Conservation (phyloP, 2,888 invertebrate species). For the Napeogenes sylphis region DNA sequence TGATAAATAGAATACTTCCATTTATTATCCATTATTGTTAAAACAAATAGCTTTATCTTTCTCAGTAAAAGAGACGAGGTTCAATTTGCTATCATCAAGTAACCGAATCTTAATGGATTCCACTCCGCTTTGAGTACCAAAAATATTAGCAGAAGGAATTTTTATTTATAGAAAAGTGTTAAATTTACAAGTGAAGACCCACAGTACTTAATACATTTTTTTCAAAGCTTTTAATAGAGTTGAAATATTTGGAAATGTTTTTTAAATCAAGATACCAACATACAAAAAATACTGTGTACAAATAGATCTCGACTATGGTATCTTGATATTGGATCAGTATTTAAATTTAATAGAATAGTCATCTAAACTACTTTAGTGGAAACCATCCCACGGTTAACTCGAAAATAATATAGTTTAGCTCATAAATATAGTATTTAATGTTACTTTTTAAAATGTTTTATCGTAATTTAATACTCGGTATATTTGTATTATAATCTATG, state of each 20-base stretch:
- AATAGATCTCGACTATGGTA: conserved; percentile 1
- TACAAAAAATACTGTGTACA: too few relatives aligned
- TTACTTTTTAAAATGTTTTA: conserved; percentile 1
- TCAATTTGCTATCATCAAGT: conserved; percentile 33
- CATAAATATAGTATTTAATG: conserved; percentile 5
- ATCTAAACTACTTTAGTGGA: conserved; percentile 11
- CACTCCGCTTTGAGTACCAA: conserved; percentile 30
- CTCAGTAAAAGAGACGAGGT: conserved; percentile 27
- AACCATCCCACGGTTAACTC: conserved; percentile 13
- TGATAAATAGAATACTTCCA: neutral
- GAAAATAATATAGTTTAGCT: neutral
- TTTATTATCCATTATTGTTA: neutral
- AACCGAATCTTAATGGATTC: conserved; percentile 37
- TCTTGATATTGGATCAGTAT: conserved; percentile 12
- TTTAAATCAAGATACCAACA: too few relatives aligned
- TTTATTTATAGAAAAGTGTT: conserved; percentile 14
- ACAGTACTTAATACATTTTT: neutral
- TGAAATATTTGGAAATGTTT: too few relatives aligned
- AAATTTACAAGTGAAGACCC: neutral
- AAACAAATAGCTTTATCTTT: conserved; percentile 8
- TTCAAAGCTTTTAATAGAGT: too few relatives aligned
- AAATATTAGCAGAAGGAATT: conserved; percentile 26
- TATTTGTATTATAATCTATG: neutral
- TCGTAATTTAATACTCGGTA: neutral
- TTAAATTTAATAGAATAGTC: conserved; percentile 12